Conservation (phyloP, 2,888 invertebrate genomes). For the Aleiodes testaceus region DNA sequence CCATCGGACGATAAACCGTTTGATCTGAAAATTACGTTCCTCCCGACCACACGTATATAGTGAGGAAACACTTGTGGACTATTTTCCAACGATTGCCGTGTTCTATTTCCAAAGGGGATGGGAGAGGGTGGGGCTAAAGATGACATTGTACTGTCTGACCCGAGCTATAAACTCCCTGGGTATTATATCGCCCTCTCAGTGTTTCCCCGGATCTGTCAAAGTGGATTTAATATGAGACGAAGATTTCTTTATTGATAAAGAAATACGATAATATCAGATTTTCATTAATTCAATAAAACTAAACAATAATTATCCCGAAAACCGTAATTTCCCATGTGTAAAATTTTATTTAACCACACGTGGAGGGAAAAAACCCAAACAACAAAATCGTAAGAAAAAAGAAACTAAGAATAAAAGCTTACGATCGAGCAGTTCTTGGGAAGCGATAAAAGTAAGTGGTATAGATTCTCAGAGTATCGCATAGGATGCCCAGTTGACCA, state of each 20-base stretch:
- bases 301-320: too few species aligned
- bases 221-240: background rate
- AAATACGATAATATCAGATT: too few species aligned
- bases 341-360: constrained; percentile 21
- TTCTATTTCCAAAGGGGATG: background rate
- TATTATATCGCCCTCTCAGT: constrained; percentile 9
- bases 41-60: constrained; percentile 10
- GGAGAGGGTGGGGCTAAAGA: too few species aligned
- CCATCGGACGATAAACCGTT: constrained; percentile 50
- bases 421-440: constrained; percentile 44
- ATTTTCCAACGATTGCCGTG: constrained; percentile 19
- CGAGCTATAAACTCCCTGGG: constrained; percentile 10
- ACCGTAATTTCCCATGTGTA: constrained; percentile 13
- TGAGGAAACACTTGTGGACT: constrained; percentile 34
- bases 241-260: background rate
- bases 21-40: constrained; percentile 53
- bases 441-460: constrained; percentile 72
- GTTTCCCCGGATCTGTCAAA: background rate
- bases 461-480: constrained; percentile 67
- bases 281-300: too few species aligned
- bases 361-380: constrained; percentile 29
- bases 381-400: constrained; percentile 32
- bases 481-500: constrained; percentile 40
- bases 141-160: constrained; percentile 14
- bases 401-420: constrained; percentile 35